phyloP scores from a whole-genome alignment of 2,797 vertebrate genomes.

The Nyctalus aviator region DNA sequence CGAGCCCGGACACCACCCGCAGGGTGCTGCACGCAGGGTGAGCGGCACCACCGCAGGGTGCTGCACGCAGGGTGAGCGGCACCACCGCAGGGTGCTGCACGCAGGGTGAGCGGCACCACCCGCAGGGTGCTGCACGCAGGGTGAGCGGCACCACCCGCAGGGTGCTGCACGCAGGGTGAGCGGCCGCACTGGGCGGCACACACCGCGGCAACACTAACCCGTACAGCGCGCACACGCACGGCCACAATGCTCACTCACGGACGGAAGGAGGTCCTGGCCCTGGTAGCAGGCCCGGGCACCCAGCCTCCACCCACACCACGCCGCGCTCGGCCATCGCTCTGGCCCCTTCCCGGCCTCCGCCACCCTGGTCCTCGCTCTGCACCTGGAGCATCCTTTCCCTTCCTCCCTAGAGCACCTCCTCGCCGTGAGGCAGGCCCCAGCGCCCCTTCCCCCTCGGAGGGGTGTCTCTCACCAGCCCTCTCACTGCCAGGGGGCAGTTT shows the following conservation, averaged over 20 bases:
- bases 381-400: background rate
- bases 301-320: fast-evolving
- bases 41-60: too few species aligned
- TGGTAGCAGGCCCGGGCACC: fast-evolving
- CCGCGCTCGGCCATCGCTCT: fast-evolving
- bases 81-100: too few species aligned
- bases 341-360: background rate
- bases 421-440: background rate
- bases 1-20: too few species aligned
- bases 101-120: too few species aligned
- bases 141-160: fast-evolving
- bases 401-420: background rate
- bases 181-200: background rate
- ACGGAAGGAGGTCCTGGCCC: background rate
- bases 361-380: background rate
- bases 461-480: fast-evolving
- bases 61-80: too few species aligned
- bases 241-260: fast-evolving
- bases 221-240: fast-evolving
- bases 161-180: background rate
- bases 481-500: background rate
- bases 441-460: background rate
- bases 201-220: background rate
- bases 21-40: too few species aligned
- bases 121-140: too few species aligned